phyloP scores from a whole-genome alignment of 2,113 vertebrate species.

The Esox niger region DNA sequence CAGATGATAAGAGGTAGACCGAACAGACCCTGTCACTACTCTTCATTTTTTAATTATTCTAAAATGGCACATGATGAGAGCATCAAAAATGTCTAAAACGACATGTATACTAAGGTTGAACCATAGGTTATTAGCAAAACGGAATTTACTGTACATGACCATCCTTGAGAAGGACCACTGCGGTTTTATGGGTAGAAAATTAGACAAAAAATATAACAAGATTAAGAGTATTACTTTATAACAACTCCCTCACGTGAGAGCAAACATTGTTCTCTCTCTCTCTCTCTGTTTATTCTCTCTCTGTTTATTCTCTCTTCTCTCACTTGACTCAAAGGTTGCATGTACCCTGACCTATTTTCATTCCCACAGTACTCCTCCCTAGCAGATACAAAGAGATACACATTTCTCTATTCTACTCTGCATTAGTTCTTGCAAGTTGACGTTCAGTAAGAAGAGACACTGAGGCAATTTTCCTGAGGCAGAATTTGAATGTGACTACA shows the following conservation, averaged over 20 bases:
- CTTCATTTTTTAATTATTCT: neutral
- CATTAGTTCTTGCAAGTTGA: neutral
- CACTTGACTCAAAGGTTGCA: neutral
- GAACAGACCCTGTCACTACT: neutral
- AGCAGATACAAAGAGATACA: neutral
- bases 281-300: neutral
- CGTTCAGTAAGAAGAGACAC: neutral
- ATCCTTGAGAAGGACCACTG: too few relatives aligned
- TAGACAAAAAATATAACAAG: neutral
- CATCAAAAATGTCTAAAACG: neutral
- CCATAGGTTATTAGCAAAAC: too few relatives aligned
- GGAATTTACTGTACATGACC: too few relatives aligned
- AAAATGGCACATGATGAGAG: neutral
- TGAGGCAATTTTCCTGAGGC: neutral
- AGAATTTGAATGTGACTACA: neutral
- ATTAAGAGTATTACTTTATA: constrained; percentile 1
- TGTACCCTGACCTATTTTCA: constrained; percentile 5
- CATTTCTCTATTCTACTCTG: neutral
- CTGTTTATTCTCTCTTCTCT: neutral
- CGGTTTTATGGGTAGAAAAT: too few relatives aligned
- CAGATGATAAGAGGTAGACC: neutral
- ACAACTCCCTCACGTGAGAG: neutral
- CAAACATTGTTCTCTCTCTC: neutral
- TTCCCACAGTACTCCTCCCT: constrained; percentile 6
- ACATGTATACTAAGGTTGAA: too few relatives aligned